phyloP scores from a whole-genome alignment of 37 sponge, comb jelly and placozoan species.

The Dysidea cf. avara region DNA sequence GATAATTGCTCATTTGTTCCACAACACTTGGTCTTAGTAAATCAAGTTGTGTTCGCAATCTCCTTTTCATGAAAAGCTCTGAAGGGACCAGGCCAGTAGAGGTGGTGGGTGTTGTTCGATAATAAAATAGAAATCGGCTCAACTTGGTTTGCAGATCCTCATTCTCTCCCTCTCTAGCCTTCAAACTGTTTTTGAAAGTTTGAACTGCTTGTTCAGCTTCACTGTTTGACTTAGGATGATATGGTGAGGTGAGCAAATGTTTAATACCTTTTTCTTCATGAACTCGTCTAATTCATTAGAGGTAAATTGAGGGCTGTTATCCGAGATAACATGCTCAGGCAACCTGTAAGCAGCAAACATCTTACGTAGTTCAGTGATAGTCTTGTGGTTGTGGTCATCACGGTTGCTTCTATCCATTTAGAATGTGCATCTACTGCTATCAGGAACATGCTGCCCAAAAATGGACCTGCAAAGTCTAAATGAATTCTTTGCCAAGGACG shows the following conservation, averaged over 20 bases:
- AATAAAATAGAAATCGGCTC: not conserved
- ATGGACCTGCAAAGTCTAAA: conserved; percentile 27
- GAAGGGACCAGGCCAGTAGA: not conserved
- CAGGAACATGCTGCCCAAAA: conserved; percentile 7
- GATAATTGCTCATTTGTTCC: not conserved
- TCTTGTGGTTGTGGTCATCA: not conserved
- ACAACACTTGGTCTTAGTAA: not conserved
- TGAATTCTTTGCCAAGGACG: conserved; percentile 15
- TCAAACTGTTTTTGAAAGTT: not conserved
- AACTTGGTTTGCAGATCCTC: not conserved
- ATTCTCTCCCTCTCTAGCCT: not conserved
- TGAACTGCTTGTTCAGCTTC: not conserved
- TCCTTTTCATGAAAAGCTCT: not conserved
- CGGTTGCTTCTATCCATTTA: conserved; percentile 15
- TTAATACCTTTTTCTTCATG: conserved; percentile 25
- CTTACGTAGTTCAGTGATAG: not conserved
- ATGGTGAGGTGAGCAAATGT: conserved; percentile 1
- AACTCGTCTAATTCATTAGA: conserved; percentile 12
- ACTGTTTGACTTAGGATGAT: conserved; percentile 29
- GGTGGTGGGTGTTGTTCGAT: not conserved
- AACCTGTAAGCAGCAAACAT: not conserved
- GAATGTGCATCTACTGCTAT: conserved; percentile 19
- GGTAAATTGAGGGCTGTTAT: conserved; percentile 43
- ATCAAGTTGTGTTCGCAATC: not conserved
- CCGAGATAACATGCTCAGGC: conserved; percentile 11